Evolutionary conservation across 2,113 vertebrate species (phyloP).

Genomic region (Leptodactylus fuscus): DNA sequence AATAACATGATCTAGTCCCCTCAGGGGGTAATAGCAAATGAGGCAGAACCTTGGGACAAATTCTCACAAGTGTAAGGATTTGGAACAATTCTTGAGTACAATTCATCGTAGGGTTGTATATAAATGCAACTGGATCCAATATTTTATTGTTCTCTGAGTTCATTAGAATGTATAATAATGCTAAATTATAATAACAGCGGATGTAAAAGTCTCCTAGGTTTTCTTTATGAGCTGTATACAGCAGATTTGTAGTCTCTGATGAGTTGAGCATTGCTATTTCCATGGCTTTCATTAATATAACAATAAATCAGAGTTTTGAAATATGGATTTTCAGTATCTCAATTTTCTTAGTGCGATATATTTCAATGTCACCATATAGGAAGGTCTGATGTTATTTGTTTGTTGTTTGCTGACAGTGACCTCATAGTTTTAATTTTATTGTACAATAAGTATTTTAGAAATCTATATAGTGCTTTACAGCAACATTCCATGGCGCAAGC

Average conservation of each 20-base stretch:
- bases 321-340: constrained; percentile 21
- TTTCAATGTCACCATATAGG: not conserved
- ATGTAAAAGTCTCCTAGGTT: constrained; percentile 49
- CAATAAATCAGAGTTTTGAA: constrained; percentile 39
- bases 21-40: constrained; percentile 22
- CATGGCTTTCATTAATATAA: constrained; percentile 45
- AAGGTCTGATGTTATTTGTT: not conserved
- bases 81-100: not conserved
- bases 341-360: constrained; percentile 14
- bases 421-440: not conserved
- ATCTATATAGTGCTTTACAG: too few species aligned
- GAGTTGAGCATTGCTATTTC: constrained; percentile 35
- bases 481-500: too few species aligned
- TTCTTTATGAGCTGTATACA: constrained; percentile 48
- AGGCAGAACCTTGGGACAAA: constrained; percentile 43
- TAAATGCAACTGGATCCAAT: constrained; percentile 36
- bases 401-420: not conserved
- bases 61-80: constrained; percentile 38
- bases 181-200: constrained; percentile 58
- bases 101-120: constrained; percentile 37
- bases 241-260: constrained; percentile 49
- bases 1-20: constrained; percentile 24
- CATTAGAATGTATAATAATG: constrained; percentile 56
- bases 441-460: not conserved
- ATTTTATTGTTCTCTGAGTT: constrained; percentile 56